Evolutionary conservation across 2,797 vertebrate genomes (phyloP).

Genomic region (Paedocypris micromegethes): DNA sequence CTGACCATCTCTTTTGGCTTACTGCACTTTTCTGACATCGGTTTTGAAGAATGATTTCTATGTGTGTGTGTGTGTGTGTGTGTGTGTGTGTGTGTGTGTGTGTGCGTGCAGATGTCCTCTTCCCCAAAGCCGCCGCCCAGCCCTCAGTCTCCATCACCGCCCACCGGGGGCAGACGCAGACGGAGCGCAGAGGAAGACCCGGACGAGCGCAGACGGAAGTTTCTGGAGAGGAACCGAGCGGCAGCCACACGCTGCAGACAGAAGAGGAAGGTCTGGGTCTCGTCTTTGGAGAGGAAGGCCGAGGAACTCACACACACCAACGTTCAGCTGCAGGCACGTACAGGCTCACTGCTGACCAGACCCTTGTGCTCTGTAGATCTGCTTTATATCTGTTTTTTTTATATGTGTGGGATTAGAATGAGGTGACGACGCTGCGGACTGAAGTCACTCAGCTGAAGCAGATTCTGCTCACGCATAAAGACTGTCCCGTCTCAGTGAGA

Average conservation of each 20-base stretch:
- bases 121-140: constrained; percentile 13
- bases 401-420: constrained; percentile 75
- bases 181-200: constrained; percentile 88
- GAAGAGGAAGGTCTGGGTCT: constrained; percentile 99
- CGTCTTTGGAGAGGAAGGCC: constrained; percentile 97
- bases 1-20: neutral
- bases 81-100: constrained; percentile 23
- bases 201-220: constrained; percentile 91
- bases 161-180: constrained; percentile 62
- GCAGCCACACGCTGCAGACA: constrained; percentile 96
- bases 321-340: constrained; percentile 83
- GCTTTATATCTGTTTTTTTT: neutral
- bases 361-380: too few relatives aligned
- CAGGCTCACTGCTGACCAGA: neutral
- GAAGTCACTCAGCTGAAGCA: constrained; percentile 98
- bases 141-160: constrained; percentile 29
- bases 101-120: constrained; percentile 34
- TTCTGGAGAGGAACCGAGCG: constrained; percentile 94
- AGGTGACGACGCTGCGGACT: constrained; percentile 94
- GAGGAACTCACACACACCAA: constrained; percentile 98
- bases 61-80: neutral
- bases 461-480: constrained; percentile 95
- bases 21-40: neutral
- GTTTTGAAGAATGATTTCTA: constrained; percentile 2
- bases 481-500: constrained; percentile 94